phyloP scores from a whole-genome alignment of 2,113 vertebrate genomes.

The Conger conger region DNA sequence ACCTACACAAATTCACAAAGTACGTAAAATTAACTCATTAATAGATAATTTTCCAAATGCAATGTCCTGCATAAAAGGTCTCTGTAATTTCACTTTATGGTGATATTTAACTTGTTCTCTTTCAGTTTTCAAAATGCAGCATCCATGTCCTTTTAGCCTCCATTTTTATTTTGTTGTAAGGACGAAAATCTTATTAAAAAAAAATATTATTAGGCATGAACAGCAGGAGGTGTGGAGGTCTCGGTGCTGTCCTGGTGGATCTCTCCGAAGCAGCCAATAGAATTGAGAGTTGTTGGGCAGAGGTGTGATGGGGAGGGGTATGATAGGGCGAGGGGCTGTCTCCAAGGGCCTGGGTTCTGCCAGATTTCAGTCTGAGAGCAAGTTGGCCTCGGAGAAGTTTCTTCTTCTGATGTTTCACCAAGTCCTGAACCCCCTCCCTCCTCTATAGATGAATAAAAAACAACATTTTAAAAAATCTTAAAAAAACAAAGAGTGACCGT shows the following conservation, averaged over 20 bases:
- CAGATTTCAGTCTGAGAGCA: slow-evolving; percentile 37
- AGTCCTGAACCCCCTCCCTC: not conserved
- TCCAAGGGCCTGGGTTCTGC: slow-evolving; percentile 47
- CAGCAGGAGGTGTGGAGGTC: not conserved
- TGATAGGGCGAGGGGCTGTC: not conserved
- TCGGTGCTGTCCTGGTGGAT: not conserved
- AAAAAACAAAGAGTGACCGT: slow-evolving; percentile 64
- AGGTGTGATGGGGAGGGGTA: not conserved
- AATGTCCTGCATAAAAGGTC: not conserved
- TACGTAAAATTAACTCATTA: not conserved
- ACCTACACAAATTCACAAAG: too few relatives aligned
- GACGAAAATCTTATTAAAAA: not conserved
- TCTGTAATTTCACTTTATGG: not conserved
- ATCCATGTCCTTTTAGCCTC: not conserved
- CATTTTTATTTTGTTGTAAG: not conserved
- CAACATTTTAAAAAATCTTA: slow-evolving; percentile 4
- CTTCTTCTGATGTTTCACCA: not conserved
- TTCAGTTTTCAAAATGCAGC: not conserved
- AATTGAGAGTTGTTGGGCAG: slow-evolving; percentile 24
- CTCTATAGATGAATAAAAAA: slow-evolving; percentile 23
- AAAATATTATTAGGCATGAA: not conserved
- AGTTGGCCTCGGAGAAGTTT: slow-evolving; percentile 12
- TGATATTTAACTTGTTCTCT: not conserved
- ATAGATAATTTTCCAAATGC: not conserved
- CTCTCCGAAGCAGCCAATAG: not conserved